Evolutionary conservation across 2,113 vertebrate species (phyloP), one percentile per base, ranked within the genome.

Genomic region (Catharus fuscescens): DNA sequence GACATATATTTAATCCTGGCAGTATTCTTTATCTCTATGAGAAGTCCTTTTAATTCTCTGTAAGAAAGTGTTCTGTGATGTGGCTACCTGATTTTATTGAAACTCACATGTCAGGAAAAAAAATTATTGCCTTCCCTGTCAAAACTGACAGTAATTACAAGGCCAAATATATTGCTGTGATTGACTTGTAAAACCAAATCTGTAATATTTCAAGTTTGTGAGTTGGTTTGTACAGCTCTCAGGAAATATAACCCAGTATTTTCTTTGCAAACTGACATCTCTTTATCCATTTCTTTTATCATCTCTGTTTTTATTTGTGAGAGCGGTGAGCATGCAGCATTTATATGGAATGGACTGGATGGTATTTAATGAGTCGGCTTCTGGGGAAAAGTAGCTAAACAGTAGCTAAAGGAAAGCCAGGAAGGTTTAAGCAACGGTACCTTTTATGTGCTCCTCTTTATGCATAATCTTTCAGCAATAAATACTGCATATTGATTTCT

Each of bases 401-500:
- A 17, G 74, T 91, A 88, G 60, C 69, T 79, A 59, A 79, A 88
- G 72, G 87, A 47, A 89, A 97, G 88, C 54, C 70, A 42, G 56
- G 67, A 61, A 95, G 72, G 74, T 93, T 88, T 91, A 78, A 90
- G 48, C 47, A 71, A 60, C 1, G 8, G 6, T 47, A 65, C 45
- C 45, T 88, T 95, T 93, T 89, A 85, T 79, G 70, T 92, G 73
- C 70, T 95, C 86, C 61, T 88, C 71, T 95, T 90, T 79, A 67
- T 92, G 89, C 83, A 38, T 94, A 88, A 82, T 74, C 78, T 94
- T 80, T 64, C 80, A 86, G 93, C 92, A 97, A 93, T 97, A 97
- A 97, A 97, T 97, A 95, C 67, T 91, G 67, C 59, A 40, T 97
- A 98, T 98, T 97, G 97, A 98, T 98, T 97, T 93, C 94, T 98